Evolutionary conservation across 1,140 invertebrate genomes (phyloP).

Genomic region (Drosophila melanica): DNA sequence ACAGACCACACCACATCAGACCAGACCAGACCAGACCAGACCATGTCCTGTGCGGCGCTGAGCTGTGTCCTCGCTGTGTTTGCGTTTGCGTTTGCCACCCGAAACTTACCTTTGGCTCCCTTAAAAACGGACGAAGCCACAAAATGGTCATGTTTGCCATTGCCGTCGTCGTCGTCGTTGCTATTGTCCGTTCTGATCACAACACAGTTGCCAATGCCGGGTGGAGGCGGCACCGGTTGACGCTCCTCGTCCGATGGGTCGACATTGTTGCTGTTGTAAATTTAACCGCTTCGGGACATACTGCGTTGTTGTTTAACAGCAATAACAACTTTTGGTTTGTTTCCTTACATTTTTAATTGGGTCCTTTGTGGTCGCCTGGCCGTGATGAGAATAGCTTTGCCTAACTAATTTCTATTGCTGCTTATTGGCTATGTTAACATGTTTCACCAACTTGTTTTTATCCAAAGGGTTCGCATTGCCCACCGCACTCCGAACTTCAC

Average conservation of each 20-base stretch:
- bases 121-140: slow-evolving; percentile 59
- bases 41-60: slow-evolving; percentile 40
- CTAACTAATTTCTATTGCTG: slow-evolving; percentile 82
- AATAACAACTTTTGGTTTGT: slow-evolving; percentile 83
- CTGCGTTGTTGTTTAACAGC: slow-evolving; percentile 81
- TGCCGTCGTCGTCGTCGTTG: slow-evolving; percentile 13
- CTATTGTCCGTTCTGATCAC: slow-evolving; percentile 50
- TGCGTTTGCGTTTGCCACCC: slow-evolving; percentile 69
- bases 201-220: slow-evolving; percentile 23
- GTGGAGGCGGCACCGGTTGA: slow-evolving; percentile 35
- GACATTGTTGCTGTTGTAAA: slow-evolving; percentile 75
- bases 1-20: slow-evolving; percentile 3
- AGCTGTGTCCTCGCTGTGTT: slow-evolving; percentile 66
- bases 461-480: slow-evolving; percentile 59
- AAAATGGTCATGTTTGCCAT: slow-evolving; percentile 78
- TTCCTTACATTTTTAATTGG: slow-evolving; percentile 83
- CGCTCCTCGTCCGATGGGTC: slow-evolving; percentile 26
- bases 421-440: slow-evolving; percentile 82
- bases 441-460: slow-evolving; percentile 79
- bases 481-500: slow-evolving; percentile 4
- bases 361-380: slow-evolving; percentile 75
- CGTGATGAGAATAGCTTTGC: slow-evolving; percentile 78
- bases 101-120: slow-evolving; percentile 63
- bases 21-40: not conserved
- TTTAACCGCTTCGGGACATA: slow-evolving; percentile 82